phyloP scores from a whole-genome alignment of 2,888 invertebrate genomes.

The Tetragonula carbonaria region DNA sequence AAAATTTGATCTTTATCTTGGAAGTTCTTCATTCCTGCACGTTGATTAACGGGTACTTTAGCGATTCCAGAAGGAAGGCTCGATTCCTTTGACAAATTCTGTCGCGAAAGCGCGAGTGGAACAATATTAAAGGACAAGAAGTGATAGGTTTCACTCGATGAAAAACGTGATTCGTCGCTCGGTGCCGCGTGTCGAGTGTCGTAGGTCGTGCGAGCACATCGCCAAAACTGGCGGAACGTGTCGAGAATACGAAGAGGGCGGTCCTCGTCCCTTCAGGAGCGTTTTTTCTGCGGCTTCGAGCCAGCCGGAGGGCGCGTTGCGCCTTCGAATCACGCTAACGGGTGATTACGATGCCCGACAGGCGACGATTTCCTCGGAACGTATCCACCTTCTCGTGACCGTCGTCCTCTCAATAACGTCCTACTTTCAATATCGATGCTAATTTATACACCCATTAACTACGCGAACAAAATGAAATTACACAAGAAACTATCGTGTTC shows the following conservation, averaged over 20 bases:
- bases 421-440: not conserved
- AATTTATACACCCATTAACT: not conserved
- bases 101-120: not conserved
- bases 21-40: not conserved
- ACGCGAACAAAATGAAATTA: not conserved
- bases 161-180: not conserved
- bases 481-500: not conserved
- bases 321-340: constrained; percentile 40
- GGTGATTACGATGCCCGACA: constrained; percentile 38
- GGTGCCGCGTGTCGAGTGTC: constrained; percentile 41
- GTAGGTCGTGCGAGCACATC: constrained; percentile 53
- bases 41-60: not conserved
- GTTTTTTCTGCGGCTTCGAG: constrained; percentile 29
- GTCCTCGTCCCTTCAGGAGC: constrained; percentile 22
- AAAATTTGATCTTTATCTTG: not conserved
- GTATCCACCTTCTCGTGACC: not conserved
- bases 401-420: not conserved
- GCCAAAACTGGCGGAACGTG: constrained; percentile 55
- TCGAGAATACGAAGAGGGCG: constrained; percentile 45
- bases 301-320: constrained; percentile 23
- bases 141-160: not conserved
- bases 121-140: not conserved
- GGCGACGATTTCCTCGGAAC: constrained; percentile 31
- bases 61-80: not conserved
- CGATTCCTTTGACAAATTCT: not conserved